phyloP scores from a whole-genome alignment of 2,888 invertebrate species.

The Thereva nobilitata region DNA sequence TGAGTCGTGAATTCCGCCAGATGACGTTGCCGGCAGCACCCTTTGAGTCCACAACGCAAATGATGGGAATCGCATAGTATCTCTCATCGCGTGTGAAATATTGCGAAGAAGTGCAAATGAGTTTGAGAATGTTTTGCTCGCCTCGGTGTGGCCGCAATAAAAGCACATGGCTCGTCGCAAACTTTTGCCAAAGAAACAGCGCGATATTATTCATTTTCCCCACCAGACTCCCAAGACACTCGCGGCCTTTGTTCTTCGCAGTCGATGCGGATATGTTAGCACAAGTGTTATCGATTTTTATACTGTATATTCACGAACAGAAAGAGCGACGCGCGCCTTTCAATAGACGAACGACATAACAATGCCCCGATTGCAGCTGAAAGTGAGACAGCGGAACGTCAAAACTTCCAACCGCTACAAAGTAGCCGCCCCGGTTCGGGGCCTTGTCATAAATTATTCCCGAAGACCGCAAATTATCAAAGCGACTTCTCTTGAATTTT shows the following conservation, averaged over 20 bases:
- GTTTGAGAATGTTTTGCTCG: background rate
- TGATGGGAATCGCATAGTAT: background rate
- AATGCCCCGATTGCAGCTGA: too few relatives aligned
- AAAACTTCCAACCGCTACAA: background rate
- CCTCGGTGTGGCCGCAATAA: background rate
- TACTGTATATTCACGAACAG: background rate
- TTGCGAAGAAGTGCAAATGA: background rate
- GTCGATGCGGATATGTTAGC: too few relatives aligned
- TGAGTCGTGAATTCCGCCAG: background rate
- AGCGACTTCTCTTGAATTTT: background rate
- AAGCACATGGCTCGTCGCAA: too few relatives aligned
- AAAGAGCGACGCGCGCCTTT: conserved; percentile 1
- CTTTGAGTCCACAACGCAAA: too few relatives aligned
- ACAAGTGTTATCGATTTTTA: too few relatives aligned
- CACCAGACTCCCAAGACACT: too few relatives aligned
- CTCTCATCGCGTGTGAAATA: background rate
- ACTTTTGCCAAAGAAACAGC: too few relatives aligned
- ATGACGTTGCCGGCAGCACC: background rate
- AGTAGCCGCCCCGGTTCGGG: background rate
- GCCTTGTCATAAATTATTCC: background rate
- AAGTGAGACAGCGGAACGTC: too few relatives aligned
- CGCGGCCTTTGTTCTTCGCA: conserved; percentile 9
- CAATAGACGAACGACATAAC: background rate
- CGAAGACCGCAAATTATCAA: background rate
- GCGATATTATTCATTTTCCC: too few relatives aligned